Base-by-base conservation (phyloP, 2,797 vertebrate genomes). In the Nyctalus aviator region DNA sequence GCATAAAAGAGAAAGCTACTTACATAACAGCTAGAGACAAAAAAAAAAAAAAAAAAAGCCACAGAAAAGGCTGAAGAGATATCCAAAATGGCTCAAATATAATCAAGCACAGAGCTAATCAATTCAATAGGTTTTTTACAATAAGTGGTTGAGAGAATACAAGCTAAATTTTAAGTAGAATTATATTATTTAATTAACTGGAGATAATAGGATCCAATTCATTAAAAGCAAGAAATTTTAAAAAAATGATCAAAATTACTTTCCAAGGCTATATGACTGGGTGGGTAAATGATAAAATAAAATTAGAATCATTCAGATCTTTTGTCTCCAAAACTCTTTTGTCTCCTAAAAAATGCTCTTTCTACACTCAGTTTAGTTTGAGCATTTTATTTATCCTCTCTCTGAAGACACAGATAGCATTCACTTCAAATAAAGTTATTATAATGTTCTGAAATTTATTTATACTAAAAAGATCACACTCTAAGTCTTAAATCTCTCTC, bases 401-500 rank as follows among this genome's bases (percentile, higher is more conserved):
- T 90, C 73, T 84, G 44, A 90, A 85, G 27, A 90, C 37, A 79
- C 1, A 66, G 17, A 79, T 8, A 83, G 7, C 25, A 85, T 53
- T 94, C 69, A 88, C 71, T 95, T 94, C 57, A 27, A 79, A 92
- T 79, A 64, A 27, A 37, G 8, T 69, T 83, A 93, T 48, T 94
- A 71, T 32, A 69, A 66, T 75, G 13, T 72, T 53, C 83, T 95
- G 9, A 81, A 89, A 96, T 62, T 12, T 62, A 30, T 71, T 20
- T 78, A 53, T 9, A 81, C 23, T 73, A 81, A 48, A 87, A 86
- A 81, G 55, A 79, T 46, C 20, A 90, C 21, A 76, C 72, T 93
- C 7, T 32, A 92, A 75, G 10, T 91, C 64, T 91, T 85, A 37
- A 93, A 66, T 59, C 79, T 64, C 69, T 13, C 27, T 89, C 75